A percentile compares a stretch with the other conserved stretches of the same genome.
phyloP scores from a whole-genome alignment of 2,797 vertebrate species.

The Peromyscus aztecus region DNA sequence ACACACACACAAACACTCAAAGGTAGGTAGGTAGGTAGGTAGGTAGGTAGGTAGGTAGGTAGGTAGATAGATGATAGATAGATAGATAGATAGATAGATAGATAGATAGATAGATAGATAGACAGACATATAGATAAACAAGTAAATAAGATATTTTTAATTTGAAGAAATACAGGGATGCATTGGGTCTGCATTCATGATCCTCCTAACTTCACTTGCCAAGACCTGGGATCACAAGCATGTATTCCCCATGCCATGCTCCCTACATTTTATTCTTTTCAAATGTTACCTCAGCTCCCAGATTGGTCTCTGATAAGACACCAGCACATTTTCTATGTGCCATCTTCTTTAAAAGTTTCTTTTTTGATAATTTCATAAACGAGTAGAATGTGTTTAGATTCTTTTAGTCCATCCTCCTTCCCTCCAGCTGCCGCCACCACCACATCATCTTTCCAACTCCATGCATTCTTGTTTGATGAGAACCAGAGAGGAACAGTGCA shows the following conservation, averaged over 20 bases:
- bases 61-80: too few species aligned
- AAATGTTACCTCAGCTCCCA: not conserved
- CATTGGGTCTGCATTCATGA: not conserved
- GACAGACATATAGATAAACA: not conserved
- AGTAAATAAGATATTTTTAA: not conserved
- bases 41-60: too few species aligned
- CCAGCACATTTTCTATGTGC: not conserved
- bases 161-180: not conserved
- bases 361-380: not conserved
- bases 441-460: not conserved
- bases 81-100: too few species aligned
- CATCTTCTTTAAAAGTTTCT: not conserved
- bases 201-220: not conserved
- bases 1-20: not conserved
- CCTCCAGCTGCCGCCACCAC: not conserved
- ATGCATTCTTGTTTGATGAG: not conserved
- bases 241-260: not conserved
- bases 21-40: not conserved
- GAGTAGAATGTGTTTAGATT: not conserved
- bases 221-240: not conserved
- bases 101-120: not conserved
- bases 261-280: not conserved
- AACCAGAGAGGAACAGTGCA: not conserved
- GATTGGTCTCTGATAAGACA: constrained; percentile 54
- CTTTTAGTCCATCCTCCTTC: not conserved